Evolutionary conservation across 2,113 vertebrate genomes (phyloP).

Genomic region (Nerophis lumbriciformis): DNA sequence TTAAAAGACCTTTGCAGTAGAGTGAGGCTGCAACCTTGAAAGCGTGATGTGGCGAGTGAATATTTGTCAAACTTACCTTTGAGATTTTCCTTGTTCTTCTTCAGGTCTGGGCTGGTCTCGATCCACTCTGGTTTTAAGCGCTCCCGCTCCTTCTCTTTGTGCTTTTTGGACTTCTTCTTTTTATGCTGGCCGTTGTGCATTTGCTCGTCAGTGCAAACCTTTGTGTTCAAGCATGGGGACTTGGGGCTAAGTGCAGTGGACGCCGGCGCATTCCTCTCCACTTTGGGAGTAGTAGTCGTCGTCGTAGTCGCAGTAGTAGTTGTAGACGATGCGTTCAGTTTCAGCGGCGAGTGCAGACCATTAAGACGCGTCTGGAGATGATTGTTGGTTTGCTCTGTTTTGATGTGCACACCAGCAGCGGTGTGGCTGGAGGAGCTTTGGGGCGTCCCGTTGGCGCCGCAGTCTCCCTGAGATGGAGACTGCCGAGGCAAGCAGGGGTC

Average conservation of each 20-base stretch:
- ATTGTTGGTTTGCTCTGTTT: conserved; percentile 25
- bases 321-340: conserved; percentile 37
- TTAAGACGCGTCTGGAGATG: conserved; percentile 58
- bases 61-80: conserved; percentile 57
- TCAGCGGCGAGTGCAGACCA: conserved; percentile 57
- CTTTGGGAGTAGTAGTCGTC: conserved; percentile 29
- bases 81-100: conserved; percentile 64
- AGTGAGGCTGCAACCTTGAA: no score
- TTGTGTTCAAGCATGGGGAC: conserved; percentile 35
- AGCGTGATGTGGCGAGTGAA: no score
- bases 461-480: conserved; percentile 57
- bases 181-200: conserved; percentile 61
- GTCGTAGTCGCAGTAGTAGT: no score
- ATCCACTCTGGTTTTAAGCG: conserved; percentile 70
- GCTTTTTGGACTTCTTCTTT: conserved; percentile 75
- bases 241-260: conserved; percentile 40
- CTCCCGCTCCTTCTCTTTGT: conserved; percentile 72
- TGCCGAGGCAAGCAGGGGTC: conserved; percentile 59
- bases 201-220: conserved; percentile 55
- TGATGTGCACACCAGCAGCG: conserved; percentile 47
- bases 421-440: conserved; percentile 45
- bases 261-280: conserved; percentile 43
- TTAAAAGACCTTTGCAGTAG: no score
- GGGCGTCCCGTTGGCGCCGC: conserved; percentile 39
- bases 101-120: conserved; percentile 62